phyloP scores from a whole-genome alignment of 2,113 vertebrate genomes.

The Pitta sordida region DNA sequence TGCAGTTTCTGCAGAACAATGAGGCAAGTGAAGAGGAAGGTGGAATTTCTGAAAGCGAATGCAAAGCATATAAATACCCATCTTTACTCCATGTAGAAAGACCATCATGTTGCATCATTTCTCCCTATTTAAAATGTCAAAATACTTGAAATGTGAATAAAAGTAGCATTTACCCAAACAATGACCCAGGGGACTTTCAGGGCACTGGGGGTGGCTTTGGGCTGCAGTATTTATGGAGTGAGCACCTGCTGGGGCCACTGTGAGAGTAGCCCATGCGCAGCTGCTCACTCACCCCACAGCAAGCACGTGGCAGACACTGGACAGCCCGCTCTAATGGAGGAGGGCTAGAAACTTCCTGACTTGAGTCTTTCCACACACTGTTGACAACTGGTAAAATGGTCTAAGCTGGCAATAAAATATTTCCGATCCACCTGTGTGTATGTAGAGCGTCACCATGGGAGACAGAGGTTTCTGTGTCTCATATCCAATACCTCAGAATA shows the following conservation, averaged over 20 bases:
- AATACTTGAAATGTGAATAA: neutral
- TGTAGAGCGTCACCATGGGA: fast-evolving
- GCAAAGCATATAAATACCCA: neutral
- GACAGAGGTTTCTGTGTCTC: neutral
- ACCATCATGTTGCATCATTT: neutral
- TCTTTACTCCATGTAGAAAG: neutral
- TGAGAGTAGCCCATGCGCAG: neutral
- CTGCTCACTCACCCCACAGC: neutral
- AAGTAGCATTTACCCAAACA: neutral
- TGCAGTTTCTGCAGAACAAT: neutral
- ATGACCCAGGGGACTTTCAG: neutral
- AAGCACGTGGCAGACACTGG: fast-evolving
- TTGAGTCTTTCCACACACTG: neutral
- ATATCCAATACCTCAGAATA: neutral
- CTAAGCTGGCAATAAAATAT: neutral
- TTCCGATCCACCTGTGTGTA: neutral
- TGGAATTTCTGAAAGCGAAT: neutral
- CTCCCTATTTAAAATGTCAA: neutral
- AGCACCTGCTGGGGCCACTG: neutral
- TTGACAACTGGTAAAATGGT: neutral
- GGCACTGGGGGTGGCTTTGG: neutral
- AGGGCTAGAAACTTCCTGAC: neutral
- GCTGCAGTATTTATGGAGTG: fast-evolving
- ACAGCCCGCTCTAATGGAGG: neutral
- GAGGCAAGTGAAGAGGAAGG: neutral